Conservation (phyloP, 64 coral and sea anemone species). For the Montipora capricornis region DNA sequence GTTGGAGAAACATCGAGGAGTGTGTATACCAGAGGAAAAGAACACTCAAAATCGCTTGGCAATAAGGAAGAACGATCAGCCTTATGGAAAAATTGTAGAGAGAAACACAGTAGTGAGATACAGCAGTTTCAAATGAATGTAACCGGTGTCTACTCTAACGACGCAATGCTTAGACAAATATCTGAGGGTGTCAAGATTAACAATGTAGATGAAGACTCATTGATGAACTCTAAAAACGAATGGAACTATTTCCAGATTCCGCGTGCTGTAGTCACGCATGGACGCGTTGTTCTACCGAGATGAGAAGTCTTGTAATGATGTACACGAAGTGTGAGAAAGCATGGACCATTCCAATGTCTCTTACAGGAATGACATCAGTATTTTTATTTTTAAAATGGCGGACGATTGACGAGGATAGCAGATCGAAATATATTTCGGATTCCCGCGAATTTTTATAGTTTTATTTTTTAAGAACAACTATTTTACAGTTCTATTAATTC, state of each 20-base stretch:
- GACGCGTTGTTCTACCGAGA: background rate
- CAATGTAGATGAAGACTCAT: background rate
- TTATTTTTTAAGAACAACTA: background rate
- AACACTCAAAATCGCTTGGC: background rate
- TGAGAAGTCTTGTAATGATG: background rate
- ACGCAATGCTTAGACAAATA: slow-evolving; percentile 17
- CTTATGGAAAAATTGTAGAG: slow-evolving; percentile 17
- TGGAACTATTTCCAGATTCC: slow-evolving; percentile 36
- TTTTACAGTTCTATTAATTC: too few relatives aligned
- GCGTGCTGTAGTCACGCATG: background rate
- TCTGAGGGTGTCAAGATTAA: slow-evolving; percentile 6
- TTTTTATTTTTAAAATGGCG: background rate
- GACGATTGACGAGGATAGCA: too few relatives aligned
- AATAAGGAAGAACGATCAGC: background rate
- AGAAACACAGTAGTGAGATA: slow-evolving; percentile 7
- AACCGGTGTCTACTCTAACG: slow-evolving; percentile 19
- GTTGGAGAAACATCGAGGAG: slow-evolving; percentile 58
- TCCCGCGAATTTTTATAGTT: background rate
- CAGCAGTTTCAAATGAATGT: slow-evolving; percentile 20
- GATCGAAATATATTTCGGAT: background rate
- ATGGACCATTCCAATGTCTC: background rate
- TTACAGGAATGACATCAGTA: background rate
- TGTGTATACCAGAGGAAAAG: background rate
- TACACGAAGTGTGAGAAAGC: background rate
- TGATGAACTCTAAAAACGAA: slow-evolving; percentile 37